Percentiles rank a stretch among this genome's conserved stretches.
phyloP scores from a whole-genome alignment of 2,888 invertebrate species.

The Polietes domitor region DNA sequence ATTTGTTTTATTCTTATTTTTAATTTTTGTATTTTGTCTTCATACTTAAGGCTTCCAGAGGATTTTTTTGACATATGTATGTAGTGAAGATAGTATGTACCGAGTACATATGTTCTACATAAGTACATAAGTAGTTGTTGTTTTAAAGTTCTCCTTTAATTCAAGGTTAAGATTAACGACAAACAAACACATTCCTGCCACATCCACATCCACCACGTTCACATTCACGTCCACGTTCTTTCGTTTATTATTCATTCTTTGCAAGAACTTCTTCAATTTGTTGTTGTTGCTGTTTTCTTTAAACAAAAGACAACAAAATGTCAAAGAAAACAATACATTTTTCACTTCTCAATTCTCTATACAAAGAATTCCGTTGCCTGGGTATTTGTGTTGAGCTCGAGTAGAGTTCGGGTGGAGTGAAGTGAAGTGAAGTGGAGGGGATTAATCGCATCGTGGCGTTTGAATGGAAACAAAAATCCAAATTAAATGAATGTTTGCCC shows the following conservation, averaged over 20 bases:
- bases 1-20: background rate
- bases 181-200: background rate
- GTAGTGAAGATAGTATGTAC: background rate
- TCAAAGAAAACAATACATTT: background rate
- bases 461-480: background rate
- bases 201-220: background rate
- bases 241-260: background rate
- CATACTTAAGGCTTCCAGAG: background rate
- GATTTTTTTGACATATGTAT: background rate
- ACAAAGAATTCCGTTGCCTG: slow-evolving; percentile 12
- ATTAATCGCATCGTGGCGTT: background rate
- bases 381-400: too few relatives aligned
- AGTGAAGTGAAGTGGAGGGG: too few relatives aligned
- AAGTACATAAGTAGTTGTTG: background rate
- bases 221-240: background rate
- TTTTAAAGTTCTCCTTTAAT: background rate
- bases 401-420: background rate
- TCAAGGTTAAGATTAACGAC: slow-evolving; percentile 12
- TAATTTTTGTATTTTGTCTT: background rate
- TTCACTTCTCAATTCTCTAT: background rate
- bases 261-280: background rate
- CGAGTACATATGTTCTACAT: background rate
- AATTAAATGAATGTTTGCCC: background rate
- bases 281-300: background rate
- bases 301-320: background rate